Base-by-base conservation (phyloP, 2,888 invertebrate species). In the Hetaerina titia region DNA sequence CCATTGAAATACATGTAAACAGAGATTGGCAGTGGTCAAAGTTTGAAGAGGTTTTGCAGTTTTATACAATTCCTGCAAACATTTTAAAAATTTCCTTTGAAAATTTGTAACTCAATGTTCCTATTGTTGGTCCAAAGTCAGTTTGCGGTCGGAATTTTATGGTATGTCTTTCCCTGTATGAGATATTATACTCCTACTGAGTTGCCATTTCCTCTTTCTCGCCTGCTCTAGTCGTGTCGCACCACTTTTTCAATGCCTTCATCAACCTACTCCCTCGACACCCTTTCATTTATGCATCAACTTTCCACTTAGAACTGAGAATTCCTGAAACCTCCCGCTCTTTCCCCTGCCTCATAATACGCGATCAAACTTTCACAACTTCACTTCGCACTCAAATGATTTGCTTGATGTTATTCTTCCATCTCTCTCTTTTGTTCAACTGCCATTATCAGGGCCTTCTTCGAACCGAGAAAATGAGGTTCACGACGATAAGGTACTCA, bases 331-430 rank as follows among this genome's bases (percentile, higher is more conserved):
- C 31, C 22, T 13, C 11, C 74, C 19, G 8, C 74, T 19, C n/a
- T 8, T 25, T 25, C n/a, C 8, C n/a, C n/a, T 8, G 13, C 81
- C 81, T 31, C 6, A 31, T 31, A 81, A 81, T 31, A 31, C 81
- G 81, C 81, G 13, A 81, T 81, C 81, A 81, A 81, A 81, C 81
- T 81, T 81, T 81, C 81, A 81, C 81, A 31, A 81, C 81, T 81
- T 81, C 25, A 81, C 31, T 25, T 69, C n/a, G 31, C 81, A 31
- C 81, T 81, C 31, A 31, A 81, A 81, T 81, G 81, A 81, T 81
- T 81, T 81, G 81, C 11, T 13, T 15, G 31, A 15, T 11, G 81
- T 22, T 31, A 81, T 81, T 81, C 81, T 81, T 81, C 81, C 81
- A n/a, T 31, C 15, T 81, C 9, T 31, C 81, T 81, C 81, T 31